Evolutionary conservation across 2,888 invertebrate genomes (phyloP), one percentile per base, ranked within the genome.

Genomic region (Sinhomidia bicolor): DNA sequence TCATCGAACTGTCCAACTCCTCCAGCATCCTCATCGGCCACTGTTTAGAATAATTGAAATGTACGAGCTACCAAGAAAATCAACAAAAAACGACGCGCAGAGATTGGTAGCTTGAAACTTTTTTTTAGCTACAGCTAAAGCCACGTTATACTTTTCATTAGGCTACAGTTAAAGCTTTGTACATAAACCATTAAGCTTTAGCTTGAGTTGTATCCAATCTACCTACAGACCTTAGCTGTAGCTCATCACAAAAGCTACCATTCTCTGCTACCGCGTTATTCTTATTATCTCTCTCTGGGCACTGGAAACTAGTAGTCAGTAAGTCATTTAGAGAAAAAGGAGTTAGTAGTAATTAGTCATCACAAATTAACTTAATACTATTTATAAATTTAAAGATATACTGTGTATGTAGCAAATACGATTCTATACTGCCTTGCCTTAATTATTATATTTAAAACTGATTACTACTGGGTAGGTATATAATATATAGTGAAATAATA

Each of bases 371-470:
- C 23, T 14, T 47, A 47, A 10, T 54, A 29, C 5, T 36, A 51
- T 51, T 78, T 78, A 44, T 78, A 54, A n/a, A 78, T 51, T 54
- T 32, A 29, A 41, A 23, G 7, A 76, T 51, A 51, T 7, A 51
- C 3, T 74, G n/a, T n/a, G 10, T 51, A 29, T 10, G 26, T 76
- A 32, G 76, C 12, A 57, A 26, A 78, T 51, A 78, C 10, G 32
- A 78, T 78, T 78, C 78, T 51, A 54, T 81, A 87, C 87, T 87
- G 87, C 87, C 87, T 78, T 87, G 87, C 87, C 87, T 87, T 87
- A 87, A 76, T 20, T 81, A 41, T 76, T 87, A 60, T 10, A 36
- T 10, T 78, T 54, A 71, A 26, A 78, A 78, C 57, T 54, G 57
- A 78, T 54, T 78, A 82, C 57, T 78, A 78, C 51, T 54, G 32